These are phyloP conservation scores for Protobothrops mucrosquamatus DNA, from an alignment of 2,113 vertebrate genomes.

Conservation along the genomic window DNA sequence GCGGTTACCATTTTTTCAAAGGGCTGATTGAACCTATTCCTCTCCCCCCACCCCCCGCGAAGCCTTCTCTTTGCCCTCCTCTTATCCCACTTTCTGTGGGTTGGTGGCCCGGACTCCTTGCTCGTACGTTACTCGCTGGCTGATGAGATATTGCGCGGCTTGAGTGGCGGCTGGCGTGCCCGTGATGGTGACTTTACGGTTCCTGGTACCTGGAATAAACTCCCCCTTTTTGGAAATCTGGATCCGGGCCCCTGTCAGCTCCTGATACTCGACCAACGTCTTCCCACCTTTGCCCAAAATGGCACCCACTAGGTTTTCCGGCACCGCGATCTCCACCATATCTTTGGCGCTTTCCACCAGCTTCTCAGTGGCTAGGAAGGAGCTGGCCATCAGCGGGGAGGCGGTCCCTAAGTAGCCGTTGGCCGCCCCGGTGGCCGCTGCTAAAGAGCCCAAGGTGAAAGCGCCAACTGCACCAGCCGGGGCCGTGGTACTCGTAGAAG, in stretches of 20 bases:
- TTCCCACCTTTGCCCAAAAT: conserved; percentile 94
- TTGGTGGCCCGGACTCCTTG: conserved; percentile 93
- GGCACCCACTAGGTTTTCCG: conserved; percentile 92
- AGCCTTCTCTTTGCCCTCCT: background rate
- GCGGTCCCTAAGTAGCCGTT: conserved; percentile 87
- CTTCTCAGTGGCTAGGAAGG: conserved; percentile 87
- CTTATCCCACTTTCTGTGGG: conserved; percentile 91
- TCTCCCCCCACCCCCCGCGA: conserved; percentile 45
- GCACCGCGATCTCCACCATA: conserved; percentile 91
- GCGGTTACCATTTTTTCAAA: conserved; percentile 23
- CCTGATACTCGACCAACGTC: conserved; percentile 95
- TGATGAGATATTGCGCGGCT: conserved; percentile 94
- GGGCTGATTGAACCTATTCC: conserved; percentile 57
- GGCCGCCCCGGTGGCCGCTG: conserved; percentile 79
- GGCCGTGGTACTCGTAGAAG: conserved; percentile 73
- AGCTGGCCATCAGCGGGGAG: conserved; percentile 81
- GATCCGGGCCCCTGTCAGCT: conserved; percentile 91
- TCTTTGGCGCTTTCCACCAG: conserved; percentile 86
- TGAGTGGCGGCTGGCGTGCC: conserved; percentile 91
- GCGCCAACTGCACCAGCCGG: conserved; percentile 76
- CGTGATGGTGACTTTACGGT: conserved; percentile 94
- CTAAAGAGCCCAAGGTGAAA: conserved; percentile 84
- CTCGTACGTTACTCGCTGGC: conserved; percentile 95
- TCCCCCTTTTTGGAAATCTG: conserved; percentile 97
- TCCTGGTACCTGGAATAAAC: conserved; percentile 93